A percentile compares a stretch with the other conserved stretches of the same genome.
These are phyloP conservation scores for Synergus itoensis DNA, from an alignment of 2,888 invertebrate genomes.

Conservation along the genomic window DNA sequence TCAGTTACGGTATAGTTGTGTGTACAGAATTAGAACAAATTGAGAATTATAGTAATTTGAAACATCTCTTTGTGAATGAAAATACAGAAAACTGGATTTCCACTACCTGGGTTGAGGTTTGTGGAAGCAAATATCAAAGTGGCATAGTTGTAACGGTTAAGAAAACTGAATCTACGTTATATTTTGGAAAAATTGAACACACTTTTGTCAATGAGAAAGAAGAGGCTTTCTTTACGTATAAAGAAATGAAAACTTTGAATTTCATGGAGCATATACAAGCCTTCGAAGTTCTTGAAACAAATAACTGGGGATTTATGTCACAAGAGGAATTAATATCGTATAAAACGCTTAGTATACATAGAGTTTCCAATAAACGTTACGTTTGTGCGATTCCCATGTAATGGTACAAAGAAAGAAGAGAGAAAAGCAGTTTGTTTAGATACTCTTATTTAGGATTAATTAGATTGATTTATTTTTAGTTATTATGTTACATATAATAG, in stretches of 20 bases:
- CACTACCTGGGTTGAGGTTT: neutral
- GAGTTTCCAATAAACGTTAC: neutral
- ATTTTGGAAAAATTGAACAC: neutral
- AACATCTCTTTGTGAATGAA: neutral
- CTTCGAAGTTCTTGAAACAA: neutral
- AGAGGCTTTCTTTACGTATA: neutral
- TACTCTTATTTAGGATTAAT: neutral
- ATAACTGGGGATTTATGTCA: neutral
- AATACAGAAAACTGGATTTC: neutral
- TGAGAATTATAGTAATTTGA: neutral
- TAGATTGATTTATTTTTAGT: neutral
- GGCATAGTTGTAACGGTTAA: neutral
- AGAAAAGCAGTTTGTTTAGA: neutral
- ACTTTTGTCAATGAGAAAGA: neutral
- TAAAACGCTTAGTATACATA: neutral
- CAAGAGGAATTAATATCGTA: neutral
- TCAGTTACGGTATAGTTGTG: constrained; percentile 5
- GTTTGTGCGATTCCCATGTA: neutral
- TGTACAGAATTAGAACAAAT: neutral
- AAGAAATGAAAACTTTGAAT: neutral
- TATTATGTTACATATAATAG: neutral
- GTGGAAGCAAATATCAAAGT: neutral
- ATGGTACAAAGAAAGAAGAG: neutral
- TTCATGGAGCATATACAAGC: neutral
- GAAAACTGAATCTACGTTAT: neutral